A percentile compares a stretch with the other conserved stretches of the same genome.
phyloP scores from a whole-genome alignment of 2,888 invertebrate genomes.

The Sphaerophoria rueppellii region DNA sequence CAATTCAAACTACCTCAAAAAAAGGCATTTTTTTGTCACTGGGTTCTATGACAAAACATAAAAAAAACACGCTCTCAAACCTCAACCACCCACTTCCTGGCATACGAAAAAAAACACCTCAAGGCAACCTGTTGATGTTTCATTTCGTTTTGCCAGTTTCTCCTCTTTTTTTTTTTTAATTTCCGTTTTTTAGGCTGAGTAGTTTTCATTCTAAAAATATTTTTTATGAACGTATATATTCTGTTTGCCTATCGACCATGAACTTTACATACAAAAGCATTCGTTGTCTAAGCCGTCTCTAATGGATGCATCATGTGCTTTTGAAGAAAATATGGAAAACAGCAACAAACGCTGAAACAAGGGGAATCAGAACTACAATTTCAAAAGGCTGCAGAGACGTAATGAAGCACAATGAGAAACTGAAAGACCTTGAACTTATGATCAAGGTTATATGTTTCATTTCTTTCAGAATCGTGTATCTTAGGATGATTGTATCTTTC shows the following conservation, averaged over 20 bases:
- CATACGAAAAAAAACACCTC: no score
- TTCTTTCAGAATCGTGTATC: neutral
- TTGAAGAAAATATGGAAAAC: conserved; percentile 22
- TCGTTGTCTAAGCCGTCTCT: conserved; percentile 32
- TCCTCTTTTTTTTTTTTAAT: conserved; percentile 21
- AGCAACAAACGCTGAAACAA: neutral
- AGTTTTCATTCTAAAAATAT: conserved; percentile 9
- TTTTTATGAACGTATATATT: neutral
- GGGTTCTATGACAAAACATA: no score
- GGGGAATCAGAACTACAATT: no score
- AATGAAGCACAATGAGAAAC: no score
- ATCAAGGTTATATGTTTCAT: no score
- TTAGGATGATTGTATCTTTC: conserved; percentile 2
- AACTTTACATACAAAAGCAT: conserved; percentile 18
- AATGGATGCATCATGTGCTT: conserved; percentile 48
- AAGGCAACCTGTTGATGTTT: neutral
- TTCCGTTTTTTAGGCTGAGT: neutral
- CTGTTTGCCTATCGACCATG: conserved; percentile 18
- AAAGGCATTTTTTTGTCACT: no score
- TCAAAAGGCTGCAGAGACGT: no score
- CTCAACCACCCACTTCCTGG: no score
- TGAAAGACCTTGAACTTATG: no score
- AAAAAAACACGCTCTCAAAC: no score
- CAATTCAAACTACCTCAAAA: no score
- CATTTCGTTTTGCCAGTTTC: conserved; percentile 3